Evolutionary conservation across 2,797 vertebrate species (phyloP).

Genomic region (Urophycis tenuis): DNA sequence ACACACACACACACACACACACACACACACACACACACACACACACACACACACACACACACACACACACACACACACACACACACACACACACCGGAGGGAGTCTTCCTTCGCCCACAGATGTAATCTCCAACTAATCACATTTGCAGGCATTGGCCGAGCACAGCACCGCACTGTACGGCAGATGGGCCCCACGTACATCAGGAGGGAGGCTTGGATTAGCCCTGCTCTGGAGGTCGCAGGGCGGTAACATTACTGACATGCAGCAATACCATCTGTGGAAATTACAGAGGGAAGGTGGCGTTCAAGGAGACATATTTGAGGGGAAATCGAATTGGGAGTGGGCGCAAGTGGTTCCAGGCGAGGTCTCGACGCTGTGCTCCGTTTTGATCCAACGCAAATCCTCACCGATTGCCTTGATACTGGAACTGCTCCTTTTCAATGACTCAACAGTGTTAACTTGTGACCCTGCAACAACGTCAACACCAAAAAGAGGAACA

Average conservation of each 20-base stretch:
- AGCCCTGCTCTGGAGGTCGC: slow-evolving; percentile 37
- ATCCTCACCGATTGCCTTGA: neutral
- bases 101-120: slow-evolving; percentile 50
- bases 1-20: slow-evolving; percentile 1
- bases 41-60: slow-evolving; percentile 15
- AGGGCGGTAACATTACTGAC: slow-evolving; percentile 12
- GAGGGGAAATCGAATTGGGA: neutral
- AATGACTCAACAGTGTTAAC: neutral
- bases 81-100: slow-evolving; percentile 34
- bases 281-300: slow-evolving; percentile 22
- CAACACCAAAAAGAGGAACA: slow-evolving; percentile 6
- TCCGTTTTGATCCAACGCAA: neutral
- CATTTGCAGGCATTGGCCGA: slow-evolving; percentile 57
- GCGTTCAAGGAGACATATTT: slow-evolving; percentile 8
- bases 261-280: slow-evolving; percentile 7
- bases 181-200: slow-evolving; percentile 56
- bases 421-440: slow-evolving; percentile 6
- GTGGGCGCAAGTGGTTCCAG: neutral
- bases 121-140: slow-evolving; percentile 67
- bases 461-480: neutral
- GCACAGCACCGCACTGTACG: slow-evolving; percentile 48
- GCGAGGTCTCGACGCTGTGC: neutral
- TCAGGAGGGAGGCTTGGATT: slow-evolving; percentile 46
- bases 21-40: slow-evolving; percentile 1
- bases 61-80: slow-evolving; percentile 38